Evolutionary conservation across 1,140 invertebrate species (phyloP).

Genomic region (Heterodera schachtii): DNA sequence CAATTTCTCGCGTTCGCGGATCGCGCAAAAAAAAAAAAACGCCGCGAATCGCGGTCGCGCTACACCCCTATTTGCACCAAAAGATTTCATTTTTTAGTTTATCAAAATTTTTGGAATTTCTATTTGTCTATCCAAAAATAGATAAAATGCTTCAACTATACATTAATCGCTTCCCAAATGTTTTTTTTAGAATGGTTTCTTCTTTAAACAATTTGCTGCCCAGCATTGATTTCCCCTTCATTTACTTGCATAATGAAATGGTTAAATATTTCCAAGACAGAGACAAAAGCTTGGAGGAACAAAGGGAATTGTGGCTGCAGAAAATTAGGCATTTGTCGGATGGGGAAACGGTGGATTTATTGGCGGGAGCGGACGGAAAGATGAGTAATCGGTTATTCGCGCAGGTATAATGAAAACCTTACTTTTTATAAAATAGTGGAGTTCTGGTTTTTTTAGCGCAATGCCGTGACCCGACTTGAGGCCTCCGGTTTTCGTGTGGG

Average conservation of each 20-base stretch:
- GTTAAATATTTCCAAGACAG: slow-evolving; percentile 55
- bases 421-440: background rate
- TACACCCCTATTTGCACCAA: no score
- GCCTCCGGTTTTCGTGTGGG: slow-evolving; percentile 59
- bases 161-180: background rate
- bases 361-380: slow-evolving; percentile 34
- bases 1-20: no score
- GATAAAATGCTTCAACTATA: background rate
- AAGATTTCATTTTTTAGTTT: background rate
- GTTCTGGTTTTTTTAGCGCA: slow-evolving; percentile 49
- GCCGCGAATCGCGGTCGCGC: no score
- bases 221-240: slow-evolving; percentile 55
- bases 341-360: slow-evolving; percentile 4
- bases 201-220: background rate
- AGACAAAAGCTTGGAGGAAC: slow-evolving; percentile 41
- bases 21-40: no score
- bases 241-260: slow-evolving; percentile 60
- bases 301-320: slow-evolving; percentile 44
- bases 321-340: slow-evolving; percentile 28
- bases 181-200: slow-evolving; percentile 6
- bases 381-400: slow-evolving; percentile 53
- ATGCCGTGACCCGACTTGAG: slow-evolving; percentile 61
- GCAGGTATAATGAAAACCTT: slow-evolving; percentile 40
- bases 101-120: background rate
- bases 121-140: slow-evolving; percentile 3